Conservation (phyloP, 2,113 vertebrate genomes). For the Neolamprologus sp. region DNA sequence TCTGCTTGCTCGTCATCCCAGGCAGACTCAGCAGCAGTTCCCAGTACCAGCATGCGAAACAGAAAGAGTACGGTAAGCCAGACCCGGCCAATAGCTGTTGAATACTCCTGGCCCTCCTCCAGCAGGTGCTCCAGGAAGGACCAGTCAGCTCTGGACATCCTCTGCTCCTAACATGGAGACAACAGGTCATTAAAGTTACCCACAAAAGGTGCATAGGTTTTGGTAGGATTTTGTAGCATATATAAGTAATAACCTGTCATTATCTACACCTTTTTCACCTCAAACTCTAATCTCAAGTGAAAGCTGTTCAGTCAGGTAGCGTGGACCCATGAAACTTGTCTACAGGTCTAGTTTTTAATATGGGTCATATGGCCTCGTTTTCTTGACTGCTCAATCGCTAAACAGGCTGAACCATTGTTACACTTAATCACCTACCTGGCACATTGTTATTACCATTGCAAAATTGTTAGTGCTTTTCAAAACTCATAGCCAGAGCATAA, state of each 20-base stretch:
- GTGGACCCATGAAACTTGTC: neutral
- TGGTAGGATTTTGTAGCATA: neutral
- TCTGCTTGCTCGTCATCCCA: conserved; percentile 93
- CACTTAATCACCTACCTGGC: neutral
- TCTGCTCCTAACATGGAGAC: conserved; percentile 46
- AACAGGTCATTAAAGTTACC: neutral
- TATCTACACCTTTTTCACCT: neutral
- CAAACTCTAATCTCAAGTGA: neutral
- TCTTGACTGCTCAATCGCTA: neutral
- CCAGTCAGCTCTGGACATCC: conserved; percentile 92
- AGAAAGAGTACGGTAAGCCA: conserved; percentile 96
- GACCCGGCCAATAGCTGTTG: conserved; percentile 84
- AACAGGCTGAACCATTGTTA: neutral
- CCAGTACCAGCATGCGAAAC: conserved; percentile 91
- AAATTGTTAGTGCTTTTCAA: neutral
- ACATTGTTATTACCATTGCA: neutral
- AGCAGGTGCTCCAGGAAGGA: conserved; percentile 90
- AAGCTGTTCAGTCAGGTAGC: neutral
- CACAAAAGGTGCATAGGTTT: neutral
- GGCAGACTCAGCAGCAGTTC: conserved; percentile 85
- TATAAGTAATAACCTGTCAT: neutral
- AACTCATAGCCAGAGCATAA: neutral
- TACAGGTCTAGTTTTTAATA: neutral
- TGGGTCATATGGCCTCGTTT: neutral
- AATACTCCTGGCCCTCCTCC: conserved; percentile 93